Conservation (phyloP, 1,140 invertebrate genomes). For the Caligus rogercresseyi region DNA sequence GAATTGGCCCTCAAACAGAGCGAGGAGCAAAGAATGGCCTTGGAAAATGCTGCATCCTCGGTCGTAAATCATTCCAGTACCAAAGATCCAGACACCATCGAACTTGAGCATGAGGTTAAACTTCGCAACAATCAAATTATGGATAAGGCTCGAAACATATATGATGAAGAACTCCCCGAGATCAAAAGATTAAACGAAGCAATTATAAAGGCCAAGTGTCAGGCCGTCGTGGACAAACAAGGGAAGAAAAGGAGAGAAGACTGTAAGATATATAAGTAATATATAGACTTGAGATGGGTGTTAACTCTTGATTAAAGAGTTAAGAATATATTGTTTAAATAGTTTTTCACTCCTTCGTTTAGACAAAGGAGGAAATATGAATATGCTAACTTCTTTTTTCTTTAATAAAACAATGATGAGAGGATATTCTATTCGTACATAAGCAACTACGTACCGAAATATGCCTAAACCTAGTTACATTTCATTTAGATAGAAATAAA, state of each 20-base stretch:
- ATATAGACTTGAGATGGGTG: too few relatives aligned
- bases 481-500: too few relatives aligned
- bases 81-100: background rate
- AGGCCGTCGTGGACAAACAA: background rate
- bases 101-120: background rate
- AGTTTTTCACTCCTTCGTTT: background rate
- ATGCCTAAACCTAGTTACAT: too few relatives aligned
- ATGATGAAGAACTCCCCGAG: background rate
- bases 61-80: background rate
- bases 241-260: background rate
- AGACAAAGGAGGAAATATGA: background rate
- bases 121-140: background rate
- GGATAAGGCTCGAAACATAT: background rate
- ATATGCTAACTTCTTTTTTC: background rate
- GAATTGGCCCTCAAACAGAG: background rate
- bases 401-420: background rate
- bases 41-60: background rate
- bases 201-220: background rate
- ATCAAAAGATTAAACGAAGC: slow-evolving; percentile 4
- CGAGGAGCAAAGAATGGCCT: background rate
- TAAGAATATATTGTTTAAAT: too few relatives aligned
- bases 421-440: background rate
- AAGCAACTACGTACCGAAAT: background rate
- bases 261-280: background rate
- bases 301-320: too few relatives aligned